Evolutionary conservation across 2,113 vertebrate genomes (phyloP).

Genomic region (Zosterops japonicus): DNA sequence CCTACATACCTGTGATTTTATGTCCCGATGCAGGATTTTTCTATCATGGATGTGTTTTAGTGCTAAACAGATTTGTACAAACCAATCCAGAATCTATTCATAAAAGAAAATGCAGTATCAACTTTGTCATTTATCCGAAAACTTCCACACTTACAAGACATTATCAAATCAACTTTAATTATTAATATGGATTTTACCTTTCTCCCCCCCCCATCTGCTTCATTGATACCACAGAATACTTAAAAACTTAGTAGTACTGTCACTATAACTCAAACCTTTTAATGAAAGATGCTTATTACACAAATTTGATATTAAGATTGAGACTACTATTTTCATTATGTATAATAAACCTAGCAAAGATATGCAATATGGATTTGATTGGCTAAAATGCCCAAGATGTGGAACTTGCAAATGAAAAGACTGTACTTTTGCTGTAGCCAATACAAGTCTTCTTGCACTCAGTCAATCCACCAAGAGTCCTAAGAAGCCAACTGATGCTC

Average conservation of each 20-base stretch:
- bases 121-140: not conserved
- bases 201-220: not conserved
- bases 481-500: not conserved
- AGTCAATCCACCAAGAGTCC: not conserved
- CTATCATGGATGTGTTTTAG: slow-evolving; percentile 95
- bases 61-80: slow-evolving; percentile 97
- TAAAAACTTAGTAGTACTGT: not conserved
- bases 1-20: slow-evolving; percentile 93
- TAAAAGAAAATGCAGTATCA: not conserved
- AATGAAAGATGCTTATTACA: not conserved
- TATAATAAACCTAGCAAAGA: not conserved
- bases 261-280: not conserved
- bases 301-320: not conserved
- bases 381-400: not conserved
- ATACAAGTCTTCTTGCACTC: not conserved
- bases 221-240: not conserved
- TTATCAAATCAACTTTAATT: not conserved
- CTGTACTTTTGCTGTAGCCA: not conserved
- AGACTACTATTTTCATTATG: not conserved
- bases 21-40: slow-evolving; percentile 97
- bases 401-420: not conserved
- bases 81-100: slow-evolving; percentile 92
- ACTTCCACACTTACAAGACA: not conserved
- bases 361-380: not conserved
- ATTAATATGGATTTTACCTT: not conserved